Evolutionary conservation across 2,888 invertebrate species (phyloP).

Genomic region (Timema podura): DNA sequence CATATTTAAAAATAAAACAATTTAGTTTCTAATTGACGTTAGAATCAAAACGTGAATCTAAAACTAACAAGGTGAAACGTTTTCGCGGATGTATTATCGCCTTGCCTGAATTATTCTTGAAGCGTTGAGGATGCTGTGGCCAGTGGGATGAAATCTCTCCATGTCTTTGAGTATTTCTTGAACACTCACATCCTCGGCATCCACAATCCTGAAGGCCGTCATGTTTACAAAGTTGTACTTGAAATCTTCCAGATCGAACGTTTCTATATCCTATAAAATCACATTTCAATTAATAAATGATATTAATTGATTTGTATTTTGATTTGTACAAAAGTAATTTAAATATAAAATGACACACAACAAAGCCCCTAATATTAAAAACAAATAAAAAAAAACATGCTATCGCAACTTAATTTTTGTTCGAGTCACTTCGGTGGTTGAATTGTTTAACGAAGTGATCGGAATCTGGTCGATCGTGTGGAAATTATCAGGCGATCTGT

Average conservation of each 20-base stretch:
- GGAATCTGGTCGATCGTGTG: too few species aligned
- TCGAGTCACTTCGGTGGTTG: too few species aligned
- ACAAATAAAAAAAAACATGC: too few species aligned
- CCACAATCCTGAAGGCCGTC: conserved; percentile 70
- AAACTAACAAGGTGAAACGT: too few species aligned
- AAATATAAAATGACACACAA: neutral
- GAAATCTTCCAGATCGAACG: conserved; percentile 65
- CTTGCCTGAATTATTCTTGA: conserved; percentile 51
- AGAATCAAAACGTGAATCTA: too few species aligned
- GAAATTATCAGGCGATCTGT: too few species aligned
- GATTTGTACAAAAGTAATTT: neutral
- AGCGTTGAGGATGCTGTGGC: conserved; percentile 48
- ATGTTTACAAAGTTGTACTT: conserved; percentile 74
- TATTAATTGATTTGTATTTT: neutral
- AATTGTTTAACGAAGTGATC: too few species aligned
- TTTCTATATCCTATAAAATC: conserved; percentile 54
- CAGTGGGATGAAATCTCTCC: conserved; percentile 58
- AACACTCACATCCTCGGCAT: conserved; percentile 61
- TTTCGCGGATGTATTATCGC: too few species aligned
- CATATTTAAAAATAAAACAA: too few species aligned
- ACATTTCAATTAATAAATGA: neutral
- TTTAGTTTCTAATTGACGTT: too few species aligned
- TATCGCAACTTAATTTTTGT: too few species aligned
- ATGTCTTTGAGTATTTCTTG: conserved; percentile 66
- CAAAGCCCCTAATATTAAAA: too few species aligned